A percentile compares a stretch with the other conserved stretches of the same genome.
These are phyloP conservation scores for Orientallactaga sibirica DNA, from an alignment of 2,797 vertebrate genomes.

Conservation along the genomic window DNA sequence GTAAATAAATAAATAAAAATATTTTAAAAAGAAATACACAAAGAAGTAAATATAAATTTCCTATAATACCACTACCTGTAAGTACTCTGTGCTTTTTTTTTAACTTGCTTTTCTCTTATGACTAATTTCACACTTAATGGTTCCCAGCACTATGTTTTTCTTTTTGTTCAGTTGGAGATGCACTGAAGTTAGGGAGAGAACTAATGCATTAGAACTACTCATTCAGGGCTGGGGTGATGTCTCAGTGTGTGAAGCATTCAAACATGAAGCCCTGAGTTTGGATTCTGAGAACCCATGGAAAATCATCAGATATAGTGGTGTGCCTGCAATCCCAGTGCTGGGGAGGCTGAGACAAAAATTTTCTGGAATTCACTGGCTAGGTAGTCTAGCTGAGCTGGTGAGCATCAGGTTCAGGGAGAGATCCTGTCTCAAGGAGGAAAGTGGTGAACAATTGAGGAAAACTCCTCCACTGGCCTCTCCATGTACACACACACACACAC, in stretches of 20 bases:
- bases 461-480: too few relatives aligned
- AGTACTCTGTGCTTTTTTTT: not conserved
- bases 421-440: too few relatives aligned
- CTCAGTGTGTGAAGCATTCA: not conserved
- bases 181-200: not conserved
- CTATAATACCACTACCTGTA: not conserved
- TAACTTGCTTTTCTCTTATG: not conserved
- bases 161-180: not conserved
- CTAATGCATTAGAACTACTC: conserved; percentile 4
- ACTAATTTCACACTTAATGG: not conserved
- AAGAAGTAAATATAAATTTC: not conserved
- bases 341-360: too few relatives aligned
- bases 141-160: not conserved
- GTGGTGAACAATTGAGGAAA: too few relatives aligned
- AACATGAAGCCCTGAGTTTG: not conserved
- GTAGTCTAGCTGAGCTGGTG: too few relatives aligned
- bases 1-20: too few relatives aligned
- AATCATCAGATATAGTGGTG: too few relatives aligned
- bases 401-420: not conserved
- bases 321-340: too few relatives aligned
- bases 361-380: too few relatives aligned
- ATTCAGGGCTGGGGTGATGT: not conserved
- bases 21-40: too few relatives aligned
- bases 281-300: not conserved
- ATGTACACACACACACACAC: not conserved